These are phyloP conservation scores for Lycopodina hypogea DNA, from an alignment of 37 sponge, comb jelly and placozoan species.

Conservation along the genomic window DNA sequence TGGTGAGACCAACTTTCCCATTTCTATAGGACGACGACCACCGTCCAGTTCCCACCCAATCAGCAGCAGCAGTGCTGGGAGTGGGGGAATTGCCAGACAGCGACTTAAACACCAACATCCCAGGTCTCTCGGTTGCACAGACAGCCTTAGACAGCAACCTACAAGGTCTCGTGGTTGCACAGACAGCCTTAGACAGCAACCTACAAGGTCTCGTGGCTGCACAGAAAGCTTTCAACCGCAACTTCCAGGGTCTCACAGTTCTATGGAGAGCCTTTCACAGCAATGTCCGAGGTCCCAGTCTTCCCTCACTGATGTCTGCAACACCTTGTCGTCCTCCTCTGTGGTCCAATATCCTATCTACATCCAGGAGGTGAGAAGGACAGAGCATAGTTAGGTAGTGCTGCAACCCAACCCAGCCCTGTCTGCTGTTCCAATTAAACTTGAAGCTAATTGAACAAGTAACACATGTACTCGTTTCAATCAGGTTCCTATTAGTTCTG, in stretches of 20 bases:
- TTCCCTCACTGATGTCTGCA: not conserved
- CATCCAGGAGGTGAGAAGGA: not conserved
- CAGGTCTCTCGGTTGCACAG: no score
- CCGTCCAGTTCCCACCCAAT: not conserved
- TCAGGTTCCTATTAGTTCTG: no score
- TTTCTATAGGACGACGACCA: constrained; percentile 17
- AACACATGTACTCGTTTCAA: no score
- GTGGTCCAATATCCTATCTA: not conserved
- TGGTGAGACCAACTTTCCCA: constrained; percentile 31
- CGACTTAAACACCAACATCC: constrained; percentile 42
- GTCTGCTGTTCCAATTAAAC: no score
- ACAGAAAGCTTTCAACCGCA: no score
- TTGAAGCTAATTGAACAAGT: no score
- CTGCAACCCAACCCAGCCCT: no score
- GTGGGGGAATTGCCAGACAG: not conserved
- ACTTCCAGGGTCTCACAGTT: no score
- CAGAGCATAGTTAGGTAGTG: no score
- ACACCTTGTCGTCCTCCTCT: not conserved
- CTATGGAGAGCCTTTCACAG: not conserved
- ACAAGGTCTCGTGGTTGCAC: no score
- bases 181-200: no score
- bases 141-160: no score
- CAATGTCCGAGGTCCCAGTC: not conserved
- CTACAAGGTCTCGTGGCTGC: not conserved
- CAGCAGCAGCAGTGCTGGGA: not conserved